These are phyloP conservation scores for Picathartes gymnocephalus DNA, from an alignment of 2,113 vertebrate species.

Conservation along the genomic window DNA sequence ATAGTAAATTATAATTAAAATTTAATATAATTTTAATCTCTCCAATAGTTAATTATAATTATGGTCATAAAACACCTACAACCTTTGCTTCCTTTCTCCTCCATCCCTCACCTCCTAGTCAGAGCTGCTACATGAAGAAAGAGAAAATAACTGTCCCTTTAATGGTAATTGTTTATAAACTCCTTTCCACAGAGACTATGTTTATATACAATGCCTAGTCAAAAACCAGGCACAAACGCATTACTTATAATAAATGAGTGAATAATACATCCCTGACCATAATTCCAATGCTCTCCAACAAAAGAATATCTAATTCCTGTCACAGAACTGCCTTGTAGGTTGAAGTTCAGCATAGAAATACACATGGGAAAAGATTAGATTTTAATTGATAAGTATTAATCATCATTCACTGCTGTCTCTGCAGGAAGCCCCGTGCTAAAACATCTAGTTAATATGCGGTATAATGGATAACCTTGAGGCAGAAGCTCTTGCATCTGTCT, in stretches of 20 bases:
- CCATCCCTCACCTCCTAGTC: neutral
- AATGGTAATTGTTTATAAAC: slow-evolving; percentile 6
- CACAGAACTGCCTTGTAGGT: neutral
- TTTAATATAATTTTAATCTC: slow-evolving; percentile 31
- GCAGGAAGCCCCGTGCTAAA: slow-evolving; percentile 18
- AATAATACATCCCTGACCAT: neutral
- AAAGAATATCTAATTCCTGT: slow-evolving; percentile 28
- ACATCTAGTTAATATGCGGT: slow-evolving; percentile 30
- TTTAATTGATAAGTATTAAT: slow-evolving; percentile 60
- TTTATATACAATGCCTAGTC: neutral
- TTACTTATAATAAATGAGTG: neutral
- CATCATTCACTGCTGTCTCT: slow-evolving; percentile 39
- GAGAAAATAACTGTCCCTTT: slow-evolving; percentile 33
- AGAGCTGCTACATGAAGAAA: neutral
- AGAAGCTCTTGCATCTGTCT: slow-evolving; percentile 45
- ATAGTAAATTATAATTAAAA: slow-evolving; percentile 32
- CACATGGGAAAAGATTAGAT: slow-evolving; percentile 22
- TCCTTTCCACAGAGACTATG: neutral
- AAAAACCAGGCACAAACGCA: neutral
- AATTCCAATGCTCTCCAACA: neutral
- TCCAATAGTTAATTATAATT: slow-evolving; percentile 41
- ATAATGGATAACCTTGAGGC: slow-evolving; percentile 55
- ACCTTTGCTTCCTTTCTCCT: neutral
- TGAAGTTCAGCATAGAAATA: slow-evolving; percentile 45
- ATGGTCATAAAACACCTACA: slow-evolving; percentile 18